Conservation (phyloP, 2,888 invertebrate genomes). For the Gibbula magus region DNA sequence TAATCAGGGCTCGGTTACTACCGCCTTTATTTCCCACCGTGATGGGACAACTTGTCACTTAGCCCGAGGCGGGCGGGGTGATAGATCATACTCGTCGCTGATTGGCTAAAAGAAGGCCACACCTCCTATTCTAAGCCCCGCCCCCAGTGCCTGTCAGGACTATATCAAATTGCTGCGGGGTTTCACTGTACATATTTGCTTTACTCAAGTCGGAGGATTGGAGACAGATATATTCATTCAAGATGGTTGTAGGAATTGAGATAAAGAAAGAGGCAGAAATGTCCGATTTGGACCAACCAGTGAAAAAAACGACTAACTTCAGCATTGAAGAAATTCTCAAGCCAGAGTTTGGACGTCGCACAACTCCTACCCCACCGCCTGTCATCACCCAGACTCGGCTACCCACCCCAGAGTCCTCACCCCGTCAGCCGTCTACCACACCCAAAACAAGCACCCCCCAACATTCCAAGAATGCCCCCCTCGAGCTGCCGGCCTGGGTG, state of each 20-base stretch:
- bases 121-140: neutral
- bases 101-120: neutral
- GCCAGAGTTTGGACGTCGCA: slow-evolving; percentile 53
- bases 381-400: neutral
- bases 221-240: neutral
- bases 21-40: neutral
- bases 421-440: neutral
- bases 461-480: neutral
- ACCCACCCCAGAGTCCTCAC: slow-evolving; percentile 21
- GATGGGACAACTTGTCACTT: neutral
- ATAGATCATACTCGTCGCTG: neutral
- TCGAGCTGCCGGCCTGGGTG: slow-evolving; percentile 90
- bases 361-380: neutral
- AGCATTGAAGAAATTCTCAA: slow-evolving; percentile 61
- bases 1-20: neutral
- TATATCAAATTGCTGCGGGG: neutral
- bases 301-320: slow-evolving; percentile 55
- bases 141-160: neutral
- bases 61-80: neutral
- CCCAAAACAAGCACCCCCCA: neutral
- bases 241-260: slow-evolving; percentile 9
- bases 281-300: neutral
- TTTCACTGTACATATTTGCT: neutral
- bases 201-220: too few species aligned
- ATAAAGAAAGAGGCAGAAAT: neutral